A percentile compares a stretch with the other conserved stretches of the same genome.
phyloP scores from a whole-genome alignment of 1,140 invertebrate genomes.

The Pogonomyrmex barbatus region DNA sequence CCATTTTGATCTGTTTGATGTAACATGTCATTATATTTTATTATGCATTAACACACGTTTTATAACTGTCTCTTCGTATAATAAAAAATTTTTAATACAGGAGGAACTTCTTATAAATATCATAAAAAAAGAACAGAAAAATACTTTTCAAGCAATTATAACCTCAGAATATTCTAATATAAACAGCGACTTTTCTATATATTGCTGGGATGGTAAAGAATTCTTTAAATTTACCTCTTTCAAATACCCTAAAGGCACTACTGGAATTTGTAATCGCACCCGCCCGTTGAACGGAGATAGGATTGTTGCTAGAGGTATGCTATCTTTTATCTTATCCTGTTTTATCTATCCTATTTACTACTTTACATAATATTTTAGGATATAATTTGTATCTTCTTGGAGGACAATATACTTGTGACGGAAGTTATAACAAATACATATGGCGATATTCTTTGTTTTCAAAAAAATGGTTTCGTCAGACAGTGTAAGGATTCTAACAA shows the following conservation, averaged over 20 bases:
- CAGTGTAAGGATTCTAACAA: conserved; percentile 55
- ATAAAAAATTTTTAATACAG: conserved; percentile 7
- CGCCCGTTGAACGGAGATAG: conserved; percentile 68
- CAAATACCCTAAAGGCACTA: conserved; percentile 34
- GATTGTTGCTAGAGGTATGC: conserved; percentile 72
- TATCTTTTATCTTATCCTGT: conserved; percentile 12
- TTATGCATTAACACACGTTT: background rate
- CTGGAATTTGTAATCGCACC: background rate
- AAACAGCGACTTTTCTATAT: conserved; percentile 49
- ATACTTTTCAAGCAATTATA: conserved; percentile 47
- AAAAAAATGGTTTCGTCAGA: conserved; percentile 74
- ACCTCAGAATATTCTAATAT: background rate
- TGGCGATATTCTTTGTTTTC: conserved; percentile 77
- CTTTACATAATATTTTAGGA: conserved; percentile 64
- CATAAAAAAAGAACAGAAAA: background rate
- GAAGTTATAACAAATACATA: conserved; percentile 69
- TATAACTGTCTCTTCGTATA: background rate
- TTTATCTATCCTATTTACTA: conserved; percentile 1
- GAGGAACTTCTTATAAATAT: background rate
- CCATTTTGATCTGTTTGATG: background rate
- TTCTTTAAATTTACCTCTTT: conserved; percentile 66
- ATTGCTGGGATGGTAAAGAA: conserved; percentile 67
- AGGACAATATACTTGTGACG: conserved; percentile 71
- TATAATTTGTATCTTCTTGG: conserved; percentile 76
- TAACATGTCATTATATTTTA: background rate